A percentile compares a stretch with the other conserved stretches of the same genome.
Conservation (phyloP, 2,888 invertebrate genomes). For the Teleogryllus oceanicus region DNA sequence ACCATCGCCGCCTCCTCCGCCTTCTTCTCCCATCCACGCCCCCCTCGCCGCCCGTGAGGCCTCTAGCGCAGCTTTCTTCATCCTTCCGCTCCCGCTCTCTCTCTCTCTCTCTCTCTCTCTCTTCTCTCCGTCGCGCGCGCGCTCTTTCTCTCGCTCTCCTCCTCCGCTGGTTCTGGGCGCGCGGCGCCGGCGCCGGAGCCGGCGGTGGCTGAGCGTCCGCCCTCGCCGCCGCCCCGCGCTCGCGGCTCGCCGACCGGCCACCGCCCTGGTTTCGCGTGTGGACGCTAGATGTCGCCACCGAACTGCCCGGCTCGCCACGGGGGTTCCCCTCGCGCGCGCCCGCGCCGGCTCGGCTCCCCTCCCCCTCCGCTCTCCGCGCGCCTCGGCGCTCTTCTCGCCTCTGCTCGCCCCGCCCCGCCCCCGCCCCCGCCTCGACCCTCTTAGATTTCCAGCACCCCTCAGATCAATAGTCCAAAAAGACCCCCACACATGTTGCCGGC, state of each 20-base stretch:
- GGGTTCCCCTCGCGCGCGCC: conserved; percentile 21
- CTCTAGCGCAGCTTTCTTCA: too few relatives aligned
- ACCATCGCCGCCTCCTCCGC: too few relatives aligned
- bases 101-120: neutral
- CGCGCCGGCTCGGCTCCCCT: conserved; percentile 27
- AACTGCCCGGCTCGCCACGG: conserved; percentile 26
- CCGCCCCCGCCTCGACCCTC: conserved; percentile 25
- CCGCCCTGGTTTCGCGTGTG: conserved; percentile 30
- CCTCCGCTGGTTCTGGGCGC: neutral
- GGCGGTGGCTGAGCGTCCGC: too few relatives aligned
- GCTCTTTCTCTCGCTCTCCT: neutral
- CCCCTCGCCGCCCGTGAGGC: too few relatives aligned
- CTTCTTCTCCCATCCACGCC: too few relatives aligned
- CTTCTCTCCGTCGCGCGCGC: neutral
- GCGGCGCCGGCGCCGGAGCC: neutral
- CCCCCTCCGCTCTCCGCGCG: conserved; percentile 21
- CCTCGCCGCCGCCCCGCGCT: too few relatives aligned
- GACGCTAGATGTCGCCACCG: conserved; percentile 36
- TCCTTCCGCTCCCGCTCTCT: too few relatives aligned
- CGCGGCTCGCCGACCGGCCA: conserved; percentile 19
- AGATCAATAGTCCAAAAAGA: conserved; percentile 39
- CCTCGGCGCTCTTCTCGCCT: conserved; percentile 24
- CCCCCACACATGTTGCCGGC: conserved; percentile 39
- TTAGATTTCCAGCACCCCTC: conserved; percentile 32
- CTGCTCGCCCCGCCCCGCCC: conserved; percentile 24